These are phyloP conservation scores for Thryonomys swinderianus DNA, from an alignment of 2,113 vertebrate species.

Conservation along the genomic window DNA sequence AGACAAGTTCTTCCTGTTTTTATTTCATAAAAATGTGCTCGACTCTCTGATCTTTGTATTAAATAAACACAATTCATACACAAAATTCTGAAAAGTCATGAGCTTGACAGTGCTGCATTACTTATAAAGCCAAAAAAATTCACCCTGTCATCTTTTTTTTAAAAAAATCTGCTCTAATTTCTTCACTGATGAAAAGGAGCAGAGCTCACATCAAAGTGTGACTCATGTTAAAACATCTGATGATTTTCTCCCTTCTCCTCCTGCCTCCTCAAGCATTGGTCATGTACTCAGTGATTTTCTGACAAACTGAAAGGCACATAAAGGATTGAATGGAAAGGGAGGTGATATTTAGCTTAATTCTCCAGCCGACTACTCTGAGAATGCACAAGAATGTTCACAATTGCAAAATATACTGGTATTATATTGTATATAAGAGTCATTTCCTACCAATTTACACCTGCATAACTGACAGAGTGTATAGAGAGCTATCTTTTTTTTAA, in stretches of 20 bases:
- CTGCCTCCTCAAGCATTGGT: neutral
- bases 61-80: slow-evolving; percentile 51
- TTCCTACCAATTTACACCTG: neutral
- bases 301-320: neutral
- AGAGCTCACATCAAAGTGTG: slow-evolving; percentile 45
- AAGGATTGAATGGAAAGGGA: neutral
- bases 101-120: slow-evolving; percentile 28
- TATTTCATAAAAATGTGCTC: slow-evolving; percentile 45
- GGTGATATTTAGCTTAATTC: neutral
- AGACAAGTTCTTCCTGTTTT: slow-evolving; percentile 62
- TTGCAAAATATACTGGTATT: neutral
- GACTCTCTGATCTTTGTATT: slow-evolving; percentile 62
- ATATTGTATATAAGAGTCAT: neutral
- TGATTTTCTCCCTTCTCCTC: neutral
- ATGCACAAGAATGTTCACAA: neutral
- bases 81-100: slow-evolving; percentile 24
- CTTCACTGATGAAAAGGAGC: slow-evolving; percentile 40
- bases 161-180: slow-evolving; percentile 44
- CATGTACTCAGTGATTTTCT: neutral
- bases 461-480: neutral
- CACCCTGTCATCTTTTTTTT: slow-evolving; percentile 46
- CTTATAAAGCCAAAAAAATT: slow-evolving; percentile 45
- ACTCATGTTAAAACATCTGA: slow-evolving; percentile 42
- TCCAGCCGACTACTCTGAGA: neutral
- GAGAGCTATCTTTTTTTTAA: neutral